A percentile compares a stretch with the other conserved stretches of the same genome.
Evolutionary conservation across 2,797 vertebrate species (phyloP).

Genomic region (Argya squamiceps): DNA sequence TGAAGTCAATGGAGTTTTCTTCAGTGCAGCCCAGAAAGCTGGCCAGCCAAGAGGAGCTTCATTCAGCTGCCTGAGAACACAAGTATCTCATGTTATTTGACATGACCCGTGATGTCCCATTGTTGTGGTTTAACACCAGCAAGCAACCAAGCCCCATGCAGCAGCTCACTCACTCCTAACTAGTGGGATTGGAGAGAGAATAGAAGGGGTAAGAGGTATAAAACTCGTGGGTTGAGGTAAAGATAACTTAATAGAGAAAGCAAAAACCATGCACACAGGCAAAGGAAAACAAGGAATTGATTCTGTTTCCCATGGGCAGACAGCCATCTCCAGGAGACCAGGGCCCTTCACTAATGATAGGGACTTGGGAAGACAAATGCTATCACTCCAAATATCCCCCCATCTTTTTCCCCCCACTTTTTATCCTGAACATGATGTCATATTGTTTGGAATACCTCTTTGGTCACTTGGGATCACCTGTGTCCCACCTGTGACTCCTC

Average conservation of each 20-base stretch:
- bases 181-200: neutral
- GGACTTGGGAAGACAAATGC: neutral
- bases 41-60: neutral
- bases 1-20: neutral
- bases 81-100: neutral
- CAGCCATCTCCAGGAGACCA: neutral
- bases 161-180: neutral
- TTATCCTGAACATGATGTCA: neutral
- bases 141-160: neutral
- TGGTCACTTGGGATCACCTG: neutral
- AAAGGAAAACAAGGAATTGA: neutral
- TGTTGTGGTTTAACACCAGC: neutral
- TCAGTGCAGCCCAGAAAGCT: neutral
- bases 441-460: neutral
- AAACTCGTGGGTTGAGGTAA: neutral
- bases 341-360: fast-evolving
- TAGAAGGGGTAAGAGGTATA: neutral
- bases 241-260: neutral
- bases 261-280: neutral
- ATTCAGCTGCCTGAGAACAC: neutral
- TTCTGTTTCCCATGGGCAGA: neutral
- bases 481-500: neutral
- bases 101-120: neutral
- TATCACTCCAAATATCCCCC: neutral
- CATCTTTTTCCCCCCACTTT: neutral